Evolutionary conservation across 1,140 invertebrate genomes (phyloP), one percentile per base, ranked within the genome.

Genomic region (Diabrotica undecimpunctata): DNA sequence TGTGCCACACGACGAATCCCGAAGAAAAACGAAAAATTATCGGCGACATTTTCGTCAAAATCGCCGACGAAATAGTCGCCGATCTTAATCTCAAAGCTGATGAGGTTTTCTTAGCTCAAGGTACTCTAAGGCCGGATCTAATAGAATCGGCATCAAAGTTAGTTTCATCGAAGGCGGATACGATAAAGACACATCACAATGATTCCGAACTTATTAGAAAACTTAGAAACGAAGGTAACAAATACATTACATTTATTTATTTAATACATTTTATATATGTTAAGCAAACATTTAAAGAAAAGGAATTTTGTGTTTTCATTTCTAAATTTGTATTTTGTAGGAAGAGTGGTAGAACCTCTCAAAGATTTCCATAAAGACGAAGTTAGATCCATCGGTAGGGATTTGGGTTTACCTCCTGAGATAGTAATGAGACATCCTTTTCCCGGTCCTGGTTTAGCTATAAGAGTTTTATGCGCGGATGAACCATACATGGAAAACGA

Each of bases 141-240:
- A 99, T 99, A 74, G 97, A 99, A 83, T 97, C 95, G 67, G 97
- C 97, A 5, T 98, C 95, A 35, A 77, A 83, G 56, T 72, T 97
- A 72, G 95, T 88, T 51, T 97, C 94, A 66, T 85, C 79, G 72
- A 89, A 89, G 80, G 97, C 97, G 6, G 94, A 97, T 79, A 91
- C 90, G 10, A 99, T 99, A 73, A 99, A 99, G 83, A 99, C 97
- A n/a, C 97, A 99, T 82, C 97, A 99, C 83, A 99, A 99, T 80
- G 97, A 99, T 79, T 98, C 94, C 41, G 94, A 95, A 74, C 83
- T 99, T 14, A 95, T 99, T 82, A 96, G 70, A 74, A 85, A 91
- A 76, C 82, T 99, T 56, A 83, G 97, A 65, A 85, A 87, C 68
- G 68, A 75, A 61, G 73, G 62, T 56, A 64, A 25, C 25, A 2